Base-by-base conservation (phyloP, 2,113 vertebrate species). In the Misgurnus anguillicaudatus region DNA sequence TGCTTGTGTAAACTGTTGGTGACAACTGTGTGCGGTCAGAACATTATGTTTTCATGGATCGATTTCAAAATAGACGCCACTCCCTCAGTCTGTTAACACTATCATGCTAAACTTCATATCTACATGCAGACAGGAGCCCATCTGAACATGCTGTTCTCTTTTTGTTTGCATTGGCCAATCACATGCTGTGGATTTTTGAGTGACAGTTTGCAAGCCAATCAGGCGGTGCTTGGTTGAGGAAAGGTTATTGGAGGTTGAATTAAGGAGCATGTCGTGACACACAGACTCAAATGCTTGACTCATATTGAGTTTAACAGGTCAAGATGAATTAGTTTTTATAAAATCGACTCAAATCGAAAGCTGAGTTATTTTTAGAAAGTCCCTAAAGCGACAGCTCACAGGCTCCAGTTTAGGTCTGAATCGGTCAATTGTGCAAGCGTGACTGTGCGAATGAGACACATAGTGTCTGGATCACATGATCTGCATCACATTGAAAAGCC, bases 381-480 rank as follows among this genome's bases (percentile, higher is more conserved):
- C 72, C 74, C 60, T 60, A 58, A 42, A 79, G 79, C 67, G 38
- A 19, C 42, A 61, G 78, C 66, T 63, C 60, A 61, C 74, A 45
- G 14, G 36, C 53, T 61, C 7, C 21, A 71, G 80, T 77, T 65
- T 71, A 48, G 57, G 53, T 55, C 72, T 53, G 66, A 42, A 69
- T 71, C 48, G 61, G 63, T 74, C 79, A 53, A 65, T 76, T 79
- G 77, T 79, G 77, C 13, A 51, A 68, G 76, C 7, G 62, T 42
- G 9, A 8, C 0, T 8, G n/a, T 66, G 61, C 11, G 36, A 39
- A 48, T 11, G n/a, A 24, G 51, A 67, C 79, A 77, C 71, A 74
- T 65, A 84, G 55, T 36, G n/a, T 66, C 58, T 62, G 6, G 24
- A 82, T 88, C 87, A 86, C 82, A 79, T 87, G 84, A 86, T 47